A percentile compares a stretch with the other conserved stretches of the same genome.
Evolutionary conservation across 2,113 vertebrate species (phyloP).

Genomic region (Pao palembangensis): DNA sequence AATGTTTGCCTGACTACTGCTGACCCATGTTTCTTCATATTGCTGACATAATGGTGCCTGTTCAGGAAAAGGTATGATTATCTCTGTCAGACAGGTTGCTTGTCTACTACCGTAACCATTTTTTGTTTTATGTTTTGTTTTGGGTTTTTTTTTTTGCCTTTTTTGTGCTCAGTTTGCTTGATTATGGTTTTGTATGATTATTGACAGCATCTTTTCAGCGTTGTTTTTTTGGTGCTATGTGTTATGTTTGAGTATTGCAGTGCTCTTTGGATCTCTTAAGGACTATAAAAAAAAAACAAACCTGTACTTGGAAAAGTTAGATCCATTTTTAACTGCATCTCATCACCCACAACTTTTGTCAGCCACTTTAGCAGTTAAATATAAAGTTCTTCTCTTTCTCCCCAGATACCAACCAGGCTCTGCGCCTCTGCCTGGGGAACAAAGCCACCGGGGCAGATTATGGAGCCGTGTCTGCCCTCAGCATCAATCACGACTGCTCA

Average conservation of each 20-base stretch:
- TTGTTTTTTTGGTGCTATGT: conserved; percentile 22
- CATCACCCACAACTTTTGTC: neutral
- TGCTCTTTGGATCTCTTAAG: neutral
- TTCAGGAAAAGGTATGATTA: conserved; percentile 89
- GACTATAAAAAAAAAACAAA: neutral
- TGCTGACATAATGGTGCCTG: conserved; percentile 62
- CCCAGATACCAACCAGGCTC: conserved; percentile 92
- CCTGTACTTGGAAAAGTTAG: neutral
- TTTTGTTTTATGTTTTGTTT: conserved; percentile 36
- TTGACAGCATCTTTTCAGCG: too few relatives aligned
- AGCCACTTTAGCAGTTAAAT: neutral
- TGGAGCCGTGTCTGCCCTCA: conserved; percentile 93
- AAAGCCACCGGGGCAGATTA: conserved; percentile 91
- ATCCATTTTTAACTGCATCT: neutral
- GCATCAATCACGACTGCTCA: conserved; percentile 93
- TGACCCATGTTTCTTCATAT: conserved; percentile 54
- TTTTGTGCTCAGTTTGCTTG: conserved; percentile 2
- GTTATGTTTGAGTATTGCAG: neutral
- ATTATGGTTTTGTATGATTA: neutral
- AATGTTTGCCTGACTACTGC: neutral
- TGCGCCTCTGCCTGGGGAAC: conserved; percentile 90
- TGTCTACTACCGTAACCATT: neutral
- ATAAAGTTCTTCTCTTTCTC: neutral
- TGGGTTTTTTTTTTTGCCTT: conserved; percentile 14
- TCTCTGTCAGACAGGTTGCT: conserved; percentile 14